Base-by-base conservation (phyloP, 2,888 invertebrate species). In the Hoplodrina blanda region DNA sequence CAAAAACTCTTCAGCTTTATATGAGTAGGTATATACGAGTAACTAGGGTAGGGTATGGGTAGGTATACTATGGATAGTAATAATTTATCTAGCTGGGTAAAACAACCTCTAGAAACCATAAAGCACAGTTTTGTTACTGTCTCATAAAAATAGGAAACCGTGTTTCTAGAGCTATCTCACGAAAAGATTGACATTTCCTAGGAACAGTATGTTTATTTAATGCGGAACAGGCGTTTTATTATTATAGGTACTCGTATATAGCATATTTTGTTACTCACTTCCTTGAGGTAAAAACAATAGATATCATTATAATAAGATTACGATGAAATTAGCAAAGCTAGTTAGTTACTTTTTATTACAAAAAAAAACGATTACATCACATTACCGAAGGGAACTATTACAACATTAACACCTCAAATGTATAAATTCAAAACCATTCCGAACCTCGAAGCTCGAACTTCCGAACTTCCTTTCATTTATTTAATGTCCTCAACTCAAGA, bases 391-490 rank as follows among this genome's bases (percentile, higher is more conserved):
- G 37, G 8, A 7, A 37, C 37, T 37, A 37, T 37, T 37, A 37
- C 8, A 63, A 73, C 20, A 76, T 37, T 33, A 11, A 46, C 20
- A 17, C 30, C 46, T 54, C 30, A 71, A 17, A 46, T 13, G 30
- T n/a, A 55, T n/a, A 19, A 41, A 61, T 52, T 61, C 19, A 13
- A 66, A 67, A 57, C 37, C 37, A 64, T 46, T 55, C 13, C 33
- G 6, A 53, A 60, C 53, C 53, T 70, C 17, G 6, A 53, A 60
- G 49, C 53, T 70, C 17, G 30, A 49, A 52, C 25, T 20, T 30
- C 20, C 8, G n/a, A 67, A 72, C 30, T 64, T 55, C 25, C 54
- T 44, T 66, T 69, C 25, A 63, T 81, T 77, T 72, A 65, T 76
- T 67, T 62, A 64, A 60, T 52, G 53, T 52, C 56, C 30, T 30